Conservation (phyloP, 2,888 invertebrate species). For the Oscheius sp. region DNA sequence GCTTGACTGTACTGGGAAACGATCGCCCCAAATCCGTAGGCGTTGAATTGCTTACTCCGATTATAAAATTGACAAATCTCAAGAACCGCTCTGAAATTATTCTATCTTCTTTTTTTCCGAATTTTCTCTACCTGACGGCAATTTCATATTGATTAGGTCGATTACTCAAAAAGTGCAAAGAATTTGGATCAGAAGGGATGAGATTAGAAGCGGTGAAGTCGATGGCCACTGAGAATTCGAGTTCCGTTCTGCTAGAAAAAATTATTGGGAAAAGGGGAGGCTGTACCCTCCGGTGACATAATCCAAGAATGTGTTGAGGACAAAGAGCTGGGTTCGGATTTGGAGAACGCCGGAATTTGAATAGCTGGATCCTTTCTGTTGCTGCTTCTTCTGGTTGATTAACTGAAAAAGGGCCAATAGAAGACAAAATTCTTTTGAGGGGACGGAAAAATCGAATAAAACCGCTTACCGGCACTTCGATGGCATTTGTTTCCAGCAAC, state of each 20-base stretch:
- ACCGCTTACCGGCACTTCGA: slow-evolving; percentile 38
- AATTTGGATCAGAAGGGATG: slow-evolving; percentile 72
- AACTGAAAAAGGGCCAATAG: slow-evolving; percentile 67
- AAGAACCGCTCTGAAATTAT: slow-evolving; percentile 49
- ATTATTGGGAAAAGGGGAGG: too few relatives aligned
- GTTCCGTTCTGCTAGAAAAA: too few relatives aligned
- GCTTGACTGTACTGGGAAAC: slow-evolving; percentile 76
- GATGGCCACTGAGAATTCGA: slow-evolving; percentile 76
- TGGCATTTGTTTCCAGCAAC: background rate
- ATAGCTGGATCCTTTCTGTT: slow-evolving; percentile 76
- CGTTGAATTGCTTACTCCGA: slow-evolving; percentile 77
- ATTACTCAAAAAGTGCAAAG: slow-evolving; percentile 74
- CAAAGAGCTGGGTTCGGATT: slow-evolving; percentile 69
- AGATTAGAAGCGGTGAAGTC: slow-evolving; percentile 77
- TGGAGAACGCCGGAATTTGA: slow-evolving; percentile 76
- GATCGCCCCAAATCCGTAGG: slow-evolving; percentile 77
- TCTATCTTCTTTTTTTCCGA: too few relatives aligned
- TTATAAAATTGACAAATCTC: slow-evolving; percentile 69
- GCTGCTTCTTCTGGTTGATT: slow-evolving; percentile 76
- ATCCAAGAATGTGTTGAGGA: slow-evolving; percentile 77
- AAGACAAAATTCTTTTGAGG: slow-evolving; percentile 67
- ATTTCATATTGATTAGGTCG: slow-evolving; percentile 76
- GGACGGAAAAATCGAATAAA: background rate
- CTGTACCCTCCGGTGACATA: slow-evolving; percentile 78
- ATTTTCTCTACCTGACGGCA: slow-evolving; percentile 68